Conservation (phyloP, 2,797 vertebrate species). For the Cuculus canorus region DNA sequence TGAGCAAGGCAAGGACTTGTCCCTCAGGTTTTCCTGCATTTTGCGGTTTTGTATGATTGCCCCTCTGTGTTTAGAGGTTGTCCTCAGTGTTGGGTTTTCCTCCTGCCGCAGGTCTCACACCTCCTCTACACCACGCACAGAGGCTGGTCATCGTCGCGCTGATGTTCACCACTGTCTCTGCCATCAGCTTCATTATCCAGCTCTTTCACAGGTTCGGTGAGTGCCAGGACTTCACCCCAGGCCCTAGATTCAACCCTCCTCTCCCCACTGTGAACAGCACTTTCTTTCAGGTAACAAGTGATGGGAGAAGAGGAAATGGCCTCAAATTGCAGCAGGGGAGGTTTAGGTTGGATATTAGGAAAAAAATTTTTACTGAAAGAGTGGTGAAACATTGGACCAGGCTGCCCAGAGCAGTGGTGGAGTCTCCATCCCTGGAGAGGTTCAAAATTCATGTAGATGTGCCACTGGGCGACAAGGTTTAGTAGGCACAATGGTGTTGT, state of each 20-base stretch:
- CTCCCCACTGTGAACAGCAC: background rate
- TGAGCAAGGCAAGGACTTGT: background rate
- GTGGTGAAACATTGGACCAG: too few relatives aligned
- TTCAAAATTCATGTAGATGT: too few relatives aligned
- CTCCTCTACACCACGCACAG: background rate
- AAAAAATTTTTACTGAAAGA: too few relatives aligned
- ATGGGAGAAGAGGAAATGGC: too few relatives aligned
- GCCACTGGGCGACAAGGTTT: too few relatives aligned
- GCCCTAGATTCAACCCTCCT: background rate
- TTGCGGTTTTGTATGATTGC: background rate
- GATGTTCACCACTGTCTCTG: accelerated
- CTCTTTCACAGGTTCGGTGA: background rate
- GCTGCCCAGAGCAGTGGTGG: too few relatives aligned
- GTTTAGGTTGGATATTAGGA: too few relatives aligned
- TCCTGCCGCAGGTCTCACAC: background rate
- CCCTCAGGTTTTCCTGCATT: background rate
- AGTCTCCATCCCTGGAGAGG: too few relatives aligned
- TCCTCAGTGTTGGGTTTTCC: background rate
- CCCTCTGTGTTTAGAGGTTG: background rate
- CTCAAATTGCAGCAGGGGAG: too few relatives aligned
- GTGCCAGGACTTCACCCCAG: background rate
- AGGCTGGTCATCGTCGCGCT: accelerated
- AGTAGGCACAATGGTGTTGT: too few relatives aligned
- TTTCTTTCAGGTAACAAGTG: too few relatives aligned
- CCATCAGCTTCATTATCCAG: accelerated